Evolutionary conservation across 92 coral and sea anemone species (phyloP).

Genomic region (Bergia puertoricense): DNA sequence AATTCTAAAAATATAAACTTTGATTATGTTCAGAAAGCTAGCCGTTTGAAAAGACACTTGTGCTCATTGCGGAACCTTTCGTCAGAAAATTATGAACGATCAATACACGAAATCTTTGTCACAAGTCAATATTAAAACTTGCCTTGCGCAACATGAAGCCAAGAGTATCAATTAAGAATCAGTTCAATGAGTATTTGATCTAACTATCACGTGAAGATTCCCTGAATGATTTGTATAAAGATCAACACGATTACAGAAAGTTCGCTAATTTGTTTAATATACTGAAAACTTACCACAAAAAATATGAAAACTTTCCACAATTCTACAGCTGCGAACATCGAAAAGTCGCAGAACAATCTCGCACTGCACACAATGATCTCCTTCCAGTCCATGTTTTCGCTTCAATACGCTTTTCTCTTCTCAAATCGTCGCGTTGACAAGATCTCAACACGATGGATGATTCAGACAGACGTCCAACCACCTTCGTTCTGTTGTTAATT

Average conservation of each 20-base stretch:
- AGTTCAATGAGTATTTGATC: background rate
- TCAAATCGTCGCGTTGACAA: constrained; percentile 4
- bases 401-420: constrained; percentile 4
- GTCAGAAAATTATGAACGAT: background rate
- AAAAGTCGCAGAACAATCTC: constrained; percentile 9
- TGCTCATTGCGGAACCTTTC: no score
- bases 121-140: no score
- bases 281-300: constrained; percentile 7
- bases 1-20: background rate
- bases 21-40: background rate
- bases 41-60: no score
- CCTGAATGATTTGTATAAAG: background rate
- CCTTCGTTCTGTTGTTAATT: background rate
- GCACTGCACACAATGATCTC: background rate
- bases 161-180: background rate
- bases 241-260: background rate
- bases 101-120: no score
- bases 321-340: constrained; percentile 17
- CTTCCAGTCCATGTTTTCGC: constrained; percentile 20
- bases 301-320: constrained; percentile 26
- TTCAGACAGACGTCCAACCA: constrained; percentile 3
- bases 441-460: constrained; percentile 25
- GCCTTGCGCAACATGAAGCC: no score
- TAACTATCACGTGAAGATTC: background rate
- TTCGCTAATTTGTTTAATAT: background rate